phyloP scores from a whole-genome alignment of 2,113 vertebrate genomes.

The Candoia aspera region DNA sequence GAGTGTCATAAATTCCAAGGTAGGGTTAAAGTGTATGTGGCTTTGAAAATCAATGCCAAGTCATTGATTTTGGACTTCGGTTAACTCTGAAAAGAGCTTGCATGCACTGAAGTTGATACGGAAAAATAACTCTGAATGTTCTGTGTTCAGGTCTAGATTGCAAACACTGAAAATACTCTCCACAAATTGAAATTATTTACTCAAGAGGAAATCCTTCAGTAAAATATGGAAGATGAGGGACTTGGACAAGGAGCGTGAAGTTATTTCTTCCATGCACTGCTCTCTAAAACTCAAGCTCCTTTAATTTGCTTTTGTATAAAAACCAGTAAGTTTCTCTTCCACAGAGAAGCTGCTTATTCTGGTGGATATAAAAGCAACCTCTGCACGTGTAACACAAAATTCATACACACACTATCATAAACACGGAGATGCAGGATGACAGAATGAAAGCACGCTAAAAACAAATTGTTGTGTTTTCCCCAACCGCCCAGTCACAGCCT shows the following conservation, averaged over 20 bases:
- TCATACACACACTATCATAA: neutral
- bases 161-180: neutral
- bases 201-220: neutral
- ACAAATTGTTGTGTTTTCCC: neutral
- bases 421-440: neutral
- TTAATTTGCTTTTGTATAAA: neutral
- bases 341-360: neutral
- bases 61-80: neutral
- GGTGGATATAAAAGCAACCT: neutral
- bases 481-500: too few species aligned
- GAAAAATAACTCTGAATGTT: neutral
- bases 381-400: neutral
- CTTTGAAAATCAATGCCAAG: neutral
- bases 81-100: neutral
- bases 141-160: neutral
- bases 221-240: neutral
- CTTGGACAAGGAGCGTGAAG: neutral
- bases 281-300: neutral
- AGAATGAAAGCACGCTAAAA: neutral
- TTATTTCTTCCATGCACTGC: neutral
- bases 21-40: constrained; percentile 59
- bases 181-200: neutral
- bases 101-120: neutral
- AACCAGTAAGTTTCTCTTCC: neutral
- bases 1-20: constrained; percentile 97